Conservation (phyloP, 1,140 invertebrate genomes). For the Subanguina moxae region DNA sequence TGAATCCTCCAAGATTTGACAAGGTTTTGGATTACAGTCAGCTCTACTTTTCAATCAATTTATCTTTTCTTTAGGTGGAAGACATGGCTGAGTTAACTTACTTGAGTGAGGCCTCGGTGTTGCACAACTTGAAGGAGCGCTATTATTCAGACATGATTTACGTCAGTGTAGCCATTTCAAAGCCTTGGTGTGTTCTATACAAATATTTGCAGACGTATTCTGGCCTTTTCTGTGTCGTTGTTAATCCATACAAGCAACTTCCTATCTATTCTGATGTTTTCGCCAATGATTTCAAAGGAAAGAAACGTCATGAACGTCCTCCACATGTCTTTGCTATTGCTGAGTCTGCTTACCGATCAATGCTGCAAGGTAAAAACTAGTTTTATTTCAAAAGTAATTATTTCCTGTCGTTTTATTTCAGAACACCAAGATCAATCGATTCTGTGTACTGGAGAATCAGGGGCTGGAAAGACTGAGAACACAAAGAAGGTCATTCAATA, state of each 20-base stretch:
- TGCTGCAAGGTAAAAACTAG: constrained; percentile 78
- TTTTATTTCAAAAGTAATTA: too few relatives aligned
- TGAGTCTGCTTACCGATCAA: constrained; percentile 92
- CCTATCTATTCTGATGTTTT: constrained; percentile 95
- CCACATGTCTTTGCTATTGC: constrained; percentile 99
- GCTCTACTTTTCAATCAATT: too few relatives aligned
- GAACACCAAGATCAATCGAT: constrained; percentile 99
- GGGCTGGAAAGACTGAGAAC: constrained; percentile 99
- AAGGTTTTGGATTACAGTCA: constrained; percentile 70
- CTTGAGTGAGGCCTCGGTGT: constrained; percentile 94
- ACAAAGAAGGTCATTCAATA: constrained; percentile 99
- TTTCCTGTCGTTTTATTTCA: too few relatives aligned
- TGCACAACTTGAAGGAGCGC: constrained; percentile 98
- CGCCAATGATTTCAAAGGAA: constrained; percentile 98
- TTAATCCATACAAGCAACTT: constrained; percentile 87
- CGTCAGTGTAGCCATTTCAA: too few relatives aligned
- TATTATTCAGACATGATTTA: constrained; percentile 99
- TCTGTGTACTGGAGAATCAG: constrained; percentile 97
- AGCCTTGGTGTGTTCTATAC: constrained; percentile 77
- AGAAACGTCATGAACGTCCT: constrained; percentile 96
- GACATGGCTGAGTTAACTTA: constrained; percentile 99
- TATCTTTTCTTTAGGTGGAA: too few relatives aligned
- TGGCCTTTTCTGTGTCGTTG: constrained; percentile 96
- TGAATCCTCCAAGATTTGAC: constrained; percentile 99
- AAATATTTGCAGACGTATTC: constrained; percentile 90